Base-by-base conservation (phyloP, 2,888 invertebrate genomes). In the Exocentrus adspersus region DNA sequence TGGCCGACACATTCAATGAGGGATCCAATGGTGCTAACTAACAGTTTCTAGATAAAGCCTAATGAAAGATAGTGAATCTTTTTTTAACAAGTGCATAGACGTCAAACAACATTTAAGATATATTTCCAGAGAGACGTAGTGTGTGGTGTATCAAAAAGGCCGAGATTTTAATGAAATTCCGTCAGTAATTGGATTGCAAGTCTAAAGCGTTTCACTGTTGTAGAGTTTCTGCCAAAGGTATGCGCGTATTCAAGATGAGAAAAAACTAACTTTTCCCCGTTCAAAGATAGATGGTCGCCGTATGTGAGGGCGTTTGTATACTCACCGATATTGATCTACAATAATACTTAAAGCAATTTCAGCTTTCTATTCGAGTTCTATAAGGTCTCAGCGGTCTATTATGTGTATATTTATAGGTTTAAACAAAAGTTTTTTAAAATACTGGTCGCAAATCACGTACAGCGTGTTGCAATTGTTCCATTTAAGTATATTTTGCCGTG, bases 281-380 rank as follows among this genome's bases (percentile, higher is more conserved):
- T n/a, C n/a, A n/a, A n/a, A n/a, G n/a, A n/a, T n/a, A 20, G 21
- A 45, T 45, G 21, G 45, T 9, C 10, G 21, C n/a, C 21, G 21
- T 16, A 21, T 45, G 21, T 30, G 48, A 48, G 48, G 48, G 48
- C 28, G 48, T 48, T 24, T 14, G 16, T 14, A 48, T 16, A 10
- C 19, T 28, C 24, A 3, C 16, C 28, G 54, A 54, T 54, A 43
- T 21, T 21, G 43, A 54, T 54, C 54, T 45, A 10, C 43, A 45
- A 21, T 43, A 43, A 28, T 43, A 24, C 48, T 43, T 28, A 54
- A 24, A 54, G 28, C 43, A 28, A 42, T 54, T 54, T 14, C 54
- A 54, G 43, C 54, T 54, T 54, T 54, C 54, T 54, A 54, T 42
- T 43, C 28, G 21, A 17, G 24, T 54, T 21, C 53, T 21, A 21